Base-by-base conservation (phyloP, 2,888 invertebrate genomes). In the Coleophora flavipennella region DNA sequence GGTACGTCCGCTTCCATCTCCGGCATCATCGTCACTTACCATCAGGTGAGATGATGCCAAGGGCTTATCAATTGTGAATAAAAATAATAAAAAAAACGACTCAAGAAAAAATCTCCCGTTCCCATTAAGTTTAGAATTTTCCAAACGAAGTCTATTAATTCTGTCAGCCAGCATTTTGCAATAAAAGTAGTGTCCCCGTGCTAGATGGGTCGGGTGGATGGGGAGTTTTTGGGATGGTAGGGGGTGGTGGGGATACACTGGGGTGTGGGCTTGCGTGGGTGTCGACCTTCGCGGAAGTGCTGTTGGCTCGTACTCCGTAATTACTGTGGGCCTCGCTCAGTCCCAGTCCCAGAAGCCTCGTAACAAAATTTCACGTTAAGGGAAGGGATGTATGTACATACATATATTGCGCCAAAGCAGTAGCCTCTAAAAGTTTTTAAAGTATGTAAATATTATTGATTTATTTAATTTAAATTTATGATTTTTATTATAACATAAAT, bases 211-310 rank as follows among this genome's bases (percentile, higher is more conserved):
- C n/a, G 40, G 34, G 20, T 27, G 40, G 25, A 10, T 29, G 10
- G 10, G 11, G 29, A 9, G 29, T 29, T 10, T 11, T 29, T 4
- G 33, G 33, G n/a, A n/a, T n/a, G 33, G 33, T 14, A 40, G 44
- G 28, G 49, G 33, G 31, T 48, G 46, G 46, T 35, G 44, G 45
- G 51, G 20, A 6, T 20, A 20, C 3, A 20, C 3, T 6, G 20
- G 20, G 20, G 40, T 39, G 40, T 39, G 50, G 43, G 49, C 31
- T 35, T 45, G 37, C 51, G 20, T 2, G 44, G 44, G 41, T 45
- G 48, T 49, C 61, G 69, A 69, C 69, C 69, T 69, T 69, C 62
- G 58, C 59, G 57, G 64, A 67, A 65, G 62, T 64, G 61, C 61
- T 55, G 58, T 57, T 36, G 31, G 34, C 9, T 58, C 55, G 53